These are phyloP conservation scores for Eristalinus aeneus DNA, from an alignment of 2,888 invertebrate species.

Conservation along the genomic window DNA sequence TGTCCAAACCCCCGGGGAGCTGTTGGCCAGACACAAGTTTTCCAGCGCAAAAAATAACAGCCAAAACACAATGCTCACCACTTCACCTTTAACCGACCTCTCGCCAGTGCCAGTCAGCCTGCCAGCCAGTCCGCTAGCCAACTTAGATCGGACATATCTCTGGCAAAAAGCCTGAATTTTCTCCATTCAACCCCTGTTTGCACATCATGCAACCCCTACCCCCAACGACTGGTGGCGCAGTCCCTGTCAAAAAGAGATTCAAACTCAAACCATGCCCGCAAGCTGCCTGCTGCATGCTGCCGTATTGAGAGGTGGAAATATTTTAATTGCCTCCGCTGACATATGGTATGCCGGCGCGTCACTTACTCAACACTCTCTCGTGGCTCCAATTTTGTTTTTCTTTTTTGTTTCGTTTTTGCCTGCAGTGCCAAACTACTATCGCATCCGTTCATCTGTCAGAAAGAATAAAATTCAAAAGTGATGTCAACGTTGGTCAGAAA, in stretches of 20 bases:
- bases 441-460: constrained; percentile 19
- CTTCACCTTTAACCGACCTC: background rate
- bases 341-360: constrained; percentile 21
- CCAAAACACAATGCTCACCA: background rate
- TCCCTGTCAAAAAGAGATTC: no score
- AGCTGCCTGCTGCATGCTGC: background rate
- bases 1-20: background rate
- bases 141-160: background rate
- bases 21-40: background rate
- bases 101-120: background rate
- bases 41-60: background rate
- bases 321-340: constrained; percentile 63
- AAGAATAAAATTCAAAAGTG: constrained; percentile 50
- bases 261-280: background rate
- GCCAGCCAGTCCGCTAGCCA: background rate
- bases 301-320: constrained; percentile 50
- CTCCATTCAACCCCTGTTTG: background rate
- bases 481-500: constrained; percentile 56
- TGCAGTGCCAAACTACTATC: background rate
- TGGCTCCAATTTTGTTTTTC: no score
- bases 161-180: background rate
- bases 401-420: background rate
- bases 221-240: background rate
- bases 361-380: constrained; percentile 15
- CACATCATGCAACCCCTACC: background rate